Evolutionary conservation across 2,888 invertebrate genomes (phyloP).

Genomic region (Muscina levida): DNA sequence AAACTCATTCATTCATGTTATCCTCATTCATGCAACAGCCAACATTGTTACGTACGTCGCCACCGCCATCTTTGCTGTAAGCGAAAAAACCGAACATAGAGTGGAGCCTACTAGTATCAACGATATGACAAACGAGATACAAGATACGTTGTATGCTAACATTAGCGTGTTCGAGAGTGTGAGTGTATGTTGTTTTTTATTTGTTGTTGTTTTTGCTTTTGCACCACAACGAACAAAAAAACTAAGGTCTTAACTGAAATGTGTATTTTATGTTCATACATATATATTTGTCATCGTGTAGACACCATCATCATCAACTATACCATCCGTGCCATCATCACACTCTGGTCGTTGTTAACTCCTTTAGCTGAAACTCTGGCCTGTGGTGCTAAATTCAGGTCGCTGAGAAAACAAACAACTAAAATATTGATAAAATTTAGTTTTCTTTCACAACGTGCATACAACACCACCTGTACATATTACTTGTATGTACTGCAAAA

Average conservation of each 20-base stretch:
- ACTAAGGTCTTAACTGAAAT: conserved; percentile 21
- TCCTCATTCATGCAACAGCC: background rate
- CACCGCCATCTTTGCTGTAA: background rate
- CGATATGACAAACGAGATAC: conserved; percentile 32
- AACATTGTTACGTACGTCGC: background rate
- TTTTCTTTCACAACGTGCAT: conserved; percentile 8
- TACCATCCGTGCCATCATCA: conserved; percentile 9
- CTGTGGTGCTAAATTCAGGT: conserved; percentile 52
- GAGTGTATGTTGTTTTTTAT: conserved; percentile 10
- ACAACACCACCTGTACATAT: conserved; percentile 23
- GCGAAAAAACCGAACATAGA: conserved; percentile 7
- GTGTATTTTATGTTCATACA: conserved; percentile 1
- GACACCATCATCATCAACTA: conserved; percentile 29
- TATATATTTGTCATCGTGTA: conserved; percentile 3
- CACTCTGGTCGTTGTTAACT: conserved; percentile 33
- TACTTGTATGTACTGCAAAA: conserved; percentile 34
- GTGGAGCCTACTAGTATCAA: conserved; percentile 16
- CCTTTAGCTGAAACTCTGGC: conserved; percentile 9
- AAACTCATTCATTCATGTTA: conserved; percentile 11
- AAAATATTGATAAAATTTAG: conserved; percentile 37
- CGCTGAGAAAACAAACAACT: conserved; percentile 46
- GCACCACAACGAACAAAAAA: background rate
- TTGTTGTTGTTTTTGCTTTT: conserved; percentile 4
- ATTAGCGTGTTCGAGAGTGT: conserved; percentile 18
- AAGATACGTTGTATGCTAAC: conserved; percentile 22